Evolutionary conservation across 2,797 vertebrate genomes (phyloP).

Genomic region (Molothrus aeneus): DNA sequence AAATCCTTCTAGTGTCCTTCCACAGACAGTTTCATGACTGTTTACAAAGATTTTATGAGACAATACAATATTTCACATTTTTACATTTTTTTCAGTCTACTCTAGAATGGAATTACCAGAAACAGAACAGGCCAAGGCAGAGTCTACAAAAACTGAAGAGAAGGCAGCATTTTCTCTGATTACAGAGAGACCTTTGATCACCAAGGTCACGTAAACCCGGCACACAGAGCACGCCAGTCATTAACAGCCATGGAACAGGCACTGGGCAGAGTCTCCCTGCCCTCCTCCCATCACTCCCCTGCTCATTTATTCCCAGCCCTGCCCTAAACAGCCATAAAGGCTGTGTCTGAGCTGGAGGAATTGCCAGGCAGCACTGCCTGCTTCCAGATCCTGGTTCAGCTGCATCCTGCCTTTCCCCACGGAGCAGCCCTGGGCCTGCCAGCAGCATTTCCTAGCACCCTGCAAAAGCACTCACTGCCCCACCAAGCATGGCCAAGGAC

Average conservation of each 20-base stretch:
- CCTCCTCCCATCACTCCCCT: neutral
- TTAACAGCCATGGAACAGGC: neutral
- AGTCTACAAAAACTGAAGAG: neutral
- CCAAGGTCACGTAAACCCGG: neutral
- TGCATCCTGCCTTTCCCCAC: accelerated
- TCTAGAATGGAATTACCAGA: neutral
- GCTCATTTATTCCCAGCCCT: neutral
- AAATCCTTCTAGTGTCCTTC: neutral
- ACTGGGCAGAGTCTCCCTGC: neutral
- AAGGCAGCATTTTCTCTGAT: neutral
- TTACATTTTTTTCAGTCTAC: neutral
- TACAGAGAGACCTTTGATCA: neutral
- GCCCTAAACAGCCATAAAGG: neutral
- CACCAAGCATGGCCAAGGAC: neutral
- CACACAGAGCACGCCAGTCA: neutral
- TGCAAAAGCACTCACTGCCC: neutral
- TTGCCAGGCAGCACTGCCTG: neutral
- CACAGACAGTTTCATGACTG: neutral
- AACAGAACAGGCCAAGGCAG: neutral
- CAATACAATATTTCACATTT: neutral
- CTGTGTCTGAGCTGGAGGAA: neutral
- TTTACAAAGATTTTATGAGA: neutral
- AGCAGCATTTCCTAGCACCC: neutral
- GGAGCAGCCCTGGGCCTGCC: accelerated
- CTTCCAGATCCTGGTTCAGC: neutral